These are phyloP conservation scores for Selenia dentaria DNA, from an alignment of 2,888 invertebrate species.

Conservation along the genomic window DNA sequence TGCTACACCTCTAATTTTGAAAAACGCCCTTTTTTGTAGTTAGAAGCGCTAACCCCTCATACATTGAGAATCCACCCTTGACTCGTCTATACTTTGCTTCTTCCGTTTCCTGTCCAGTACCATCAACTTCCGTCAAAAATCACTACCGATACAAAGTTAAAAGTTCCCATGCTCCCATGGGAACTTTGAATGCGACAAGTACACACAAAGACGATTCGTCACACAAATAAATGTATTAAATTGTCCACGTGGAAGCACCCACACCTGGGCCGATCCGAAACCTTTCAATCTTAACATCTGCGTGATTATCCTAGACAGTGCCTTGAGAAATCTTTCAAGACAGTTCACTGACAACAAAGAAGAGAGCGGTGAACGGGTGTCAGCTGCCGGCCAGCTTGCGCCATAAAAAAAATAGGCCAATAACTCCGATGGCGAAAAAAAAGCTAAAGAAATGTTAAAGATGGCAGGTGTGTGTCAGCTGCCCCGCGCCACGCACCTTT, in stretches of 20 bases:
- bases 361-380: slow-evolving; percentile 49
- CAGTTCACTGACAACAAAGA: slow-evolving; percentile 33
- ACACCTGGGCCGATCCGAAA: slow-evolving; percentile 57
- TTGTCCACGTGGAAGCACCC: slow-evolving; percentile 61
- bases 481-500: slow-evolving; percentile 71
- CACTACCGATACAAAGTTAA: slow-evolving; percentile 3
- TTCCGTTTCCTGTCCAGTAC: slow-evolving; percentile 1
- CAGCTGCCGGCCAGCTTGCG: slow-evolving; percentile 80
- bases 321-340: slow-evolving; percentile 45
- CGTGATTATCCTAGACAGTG: slow-evolving; percentile 66
- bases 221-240: slow-evolving; percentile 40
- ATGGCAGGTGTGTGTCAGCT: slow-evolving; percentile 81
- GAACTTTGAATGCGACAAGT: slow-evolving; percentile 23
- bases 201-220: slow-evolving; percentile 27
- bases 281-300: slow-evolving; percentile 66
- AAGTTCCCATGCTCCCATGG: slow-evolving; percentile 20
- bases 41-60: too few relatives aligned
- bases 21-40: too few relatives aligned
- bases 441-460: slow-evolving; percentile 77
- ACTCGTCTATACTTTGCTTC: background rate
- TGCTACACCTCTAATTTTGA: too few relatives aligned
- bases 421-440: slow-evolving; percentile 80
- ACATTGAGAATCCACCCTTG: too few relatives aligned
- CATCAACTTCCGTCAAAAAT: slow-evolving; percentile 14
- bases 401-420: slow-evolving; percentile 84